Base-by-base conservation (phyloP, 2,888 invertebrate species). In the Cetonia aurata region DNA sequence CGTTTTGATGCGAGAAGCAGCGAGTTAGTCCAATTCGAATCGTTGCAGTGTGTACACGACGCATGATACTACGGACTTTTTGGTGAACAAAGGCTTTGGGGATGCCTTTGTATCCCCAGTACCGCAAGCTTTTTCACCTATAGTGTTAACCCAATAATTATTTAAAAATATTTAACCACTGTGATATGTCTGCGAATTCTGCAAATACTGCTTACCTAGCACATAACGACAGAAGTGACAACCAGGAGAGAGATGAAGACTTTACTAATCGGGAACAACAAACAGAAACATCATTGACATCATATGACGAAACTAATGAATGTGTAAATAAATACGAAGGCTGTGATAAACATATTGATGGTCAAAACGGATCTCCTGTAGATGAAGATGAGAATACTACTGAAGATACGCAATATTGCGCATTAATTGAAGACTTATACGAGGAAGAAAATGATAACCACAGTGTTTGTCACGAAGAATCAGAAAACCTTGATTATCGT, bases 361-460 rank as follows among this genome's bases (percentile, higher is more conserved):
- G 8, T 12, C 19, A 52, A 52, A n/a, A 25, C n/a, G 9, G 1
- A 9, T n/a, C 46, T 15, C 31, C 1, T 8, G 31, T 3, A 31
- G 46, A 46, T 12, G 25, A n/a, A n/a, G n/a, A n/a, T n/a, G 31
- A 6, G 4, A 8, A 6, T 33, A 62, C 19, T n/a, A 10, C 9
- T 41, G 62, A 50, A 3, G 52, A 52, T 3, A 17, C 52, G 0
- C 6, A 19, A 19, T 19, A 12, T 52, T 17, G 9, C n/a, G 17
- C 50, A 31, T 50, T 65, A 65, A 65, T 65, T 10, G 62, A 65
- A 65, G 37, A 65, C n/a, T 52, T 33, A 8, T 17, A 50, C 17
- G 62, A 52, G 37, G 37, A 9, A 6, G 48, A 48, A 31, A 46
- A 12, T 15, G 60, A 60, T 25, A 25, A 50, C 37, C 15, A 48